These are phyloP conservation scores for Sylvilagus bachmani DNA, from an alignment of 2,113 vertebrate species.

Conservation along the genomic window DNA sequence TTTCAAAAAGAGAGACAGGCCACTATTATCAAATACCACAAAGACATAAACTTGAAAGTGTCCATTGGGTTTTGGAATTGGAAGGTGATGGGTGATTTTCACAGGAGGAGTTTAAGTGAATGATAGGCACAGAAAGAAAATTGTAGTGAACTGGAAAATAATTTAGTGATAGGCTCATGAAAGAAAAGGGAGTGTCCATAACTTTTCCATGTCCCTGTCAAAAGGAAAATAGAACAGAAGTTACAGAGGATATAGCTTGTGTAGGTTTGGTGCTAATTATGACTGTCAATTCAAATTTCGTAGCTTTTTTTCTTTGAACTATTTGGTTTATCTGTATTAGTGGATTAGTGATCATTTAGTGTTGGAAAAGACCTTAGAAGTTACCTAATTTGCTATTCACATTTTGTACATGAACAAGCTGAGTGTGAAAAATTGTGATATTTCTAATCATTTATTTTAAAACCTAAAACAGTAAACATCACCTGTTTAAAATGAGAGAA, in stretches of 20 bases:
- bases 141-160: background rate
- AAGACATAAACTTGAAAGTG: background rate
- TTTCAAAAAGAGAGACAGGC: background rate
- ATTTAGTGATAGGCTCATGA: background rate
- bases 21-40: background rate
- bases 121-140: background rate
- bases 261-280: background rate
- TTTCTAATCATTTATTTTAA: background rate
- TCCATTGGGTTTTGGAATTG: background rate
- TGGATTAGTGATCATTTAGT: background rate
- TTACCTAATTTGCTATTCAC: background rate
- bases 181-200: background rate
- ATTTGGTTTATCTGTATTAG: background rate
- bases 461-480: background rate
- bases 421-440: background rate
- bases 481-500: background rate
- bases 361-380: background rate
- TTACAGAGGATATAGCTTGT: background rate
- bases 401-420: slow-evolving; percentile 40
- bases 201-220: background rate
- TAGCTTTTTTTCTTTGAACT: background rate
- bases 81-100: background rate
- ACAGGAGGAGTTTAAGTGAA: background rate
- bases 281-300: background rate
- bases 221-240: background rate